Evolutionary conservation across 1,140 invertebrate species (phyloP).

Genomic region (Sitophilus oryzae): DNA sequence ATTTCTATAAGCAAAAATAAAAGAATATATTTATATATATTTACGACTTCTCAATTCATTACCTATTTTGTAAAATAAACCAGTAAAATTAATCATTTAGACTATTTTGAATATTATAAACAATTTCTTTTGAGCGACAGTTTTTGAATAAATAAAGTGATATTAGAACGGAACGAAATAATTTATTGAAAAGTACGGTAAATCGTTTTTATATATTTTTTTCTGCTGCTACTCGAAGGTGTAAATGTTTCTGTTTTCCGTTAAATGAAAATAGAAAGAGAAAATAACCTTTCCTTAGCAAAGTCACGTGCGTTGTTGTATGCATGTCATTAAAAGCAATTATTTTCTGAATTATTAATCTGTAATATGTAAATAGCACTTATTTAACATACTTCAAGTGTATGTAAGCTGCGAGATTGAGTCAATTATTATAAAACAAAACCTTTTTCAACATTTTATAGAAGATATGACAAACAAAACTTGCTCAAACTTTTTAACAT

Average conservation of each 20-base stretch:
- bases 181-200: not conserved
- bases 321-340: not conserved
- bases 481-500: too few species aligned
- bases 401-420: too few species aligned
- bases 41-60: too few species aligned
- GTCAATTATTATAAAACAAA: too few species aligned
- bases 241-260: not conserved
- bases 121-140: not conserved
- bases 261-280: not conserved
- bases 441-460: too few species aligned
- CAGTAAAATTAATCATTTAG: too few species aligned
- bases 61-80: too few species aligned
- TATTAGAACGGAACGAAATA: not conserved
- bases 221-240: not conserved
- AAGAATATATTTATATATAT: too few species aligned
- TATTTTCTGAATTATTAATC: not conserved
- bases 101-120: too few species aligned
- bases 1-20: too few species aligned
- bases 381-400: not conserved
- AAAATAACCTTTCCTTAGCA: not conserved
- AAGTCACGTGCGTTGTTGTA: not conserved
- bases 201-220: not conserved
- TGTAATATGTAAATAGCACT: not conserved
- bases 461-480: too few species aligned
- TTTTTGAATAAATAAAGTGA: not conserved